A percentile compares a stretch with the other conserved stretches of the same genome.
Evolutionary conservation across 2,888 invertebrate species (phyloP).

Genomic region (Sinotaia quadrata): DNA sequence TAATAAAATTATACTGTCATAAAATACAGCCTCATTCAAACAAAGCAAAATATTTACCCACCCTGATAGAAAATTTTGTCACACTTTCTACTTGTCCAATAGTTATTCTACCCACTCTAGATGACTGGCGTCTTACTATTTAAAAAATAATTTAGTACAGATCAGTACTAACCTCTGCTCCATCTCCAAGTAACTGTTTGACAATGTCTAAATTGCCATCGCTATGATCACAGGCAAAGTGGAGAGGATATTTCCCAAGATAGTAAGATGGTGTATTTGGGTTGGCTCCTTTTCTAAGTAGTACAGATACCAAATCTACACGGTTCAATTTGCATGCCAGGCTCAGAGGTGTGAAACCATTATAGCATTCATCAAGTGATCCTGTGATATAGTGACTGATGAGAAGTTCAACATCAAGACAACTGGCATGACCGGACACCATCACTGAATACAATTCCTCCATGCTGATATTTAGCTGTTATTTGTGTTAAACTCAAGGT

Average conservation of each 20-base stretch:
- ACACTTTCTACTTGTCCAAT: too few relatives aligned
- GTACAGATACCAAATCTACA: conserved; percentile 31
- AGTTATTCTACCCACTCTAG: too few relatives aligned
- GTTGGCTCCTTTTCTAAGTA: conserved; percentile 33
- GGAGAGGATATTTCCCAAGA: conserved; percentile 32
- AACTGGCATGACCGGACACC: conserved; percentile 6
- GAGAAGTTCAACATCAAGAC: conserved; percentile 22
- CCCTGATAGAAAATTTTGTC: too few relatives aligned
- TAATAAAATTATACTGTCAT: too few relatives aligned
- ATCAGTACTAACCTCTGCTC: conserved; percentile 26
- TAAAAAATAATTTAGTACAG: too few relatives aligned
- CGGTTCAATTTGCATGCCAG: conserved; percentile 36
- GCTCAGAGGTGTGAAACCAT: conserved; percentile 30
- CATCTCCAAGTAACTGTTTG: conserved; percentile 28
- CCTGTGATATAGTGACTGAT: not conserved
- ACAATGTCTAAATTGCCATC: conserved; percentile 34
- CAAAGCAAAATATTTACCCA: too few relatives aligned
- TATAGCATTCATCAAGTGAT: conserved; percentile 9
- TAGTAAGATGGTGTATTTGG: conserved; percentile 23
- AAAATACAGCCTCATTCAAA: too few relatives aligned
- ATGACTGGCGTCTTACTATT: too few relatives aligned
- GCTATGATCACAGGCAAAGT: conserved; percentile 36
- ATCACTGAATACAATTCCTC: too few relatives aligned
- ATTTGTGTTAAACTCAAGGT: too few relatives aligned
- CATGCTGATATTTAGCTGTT: too few relatives aligned